Evolutionary conservation across 1,140 invertebrate species (phyloP), one percentile per base, ranked within the genome.

Genomic region (Drosophila baimaii): DNA sequence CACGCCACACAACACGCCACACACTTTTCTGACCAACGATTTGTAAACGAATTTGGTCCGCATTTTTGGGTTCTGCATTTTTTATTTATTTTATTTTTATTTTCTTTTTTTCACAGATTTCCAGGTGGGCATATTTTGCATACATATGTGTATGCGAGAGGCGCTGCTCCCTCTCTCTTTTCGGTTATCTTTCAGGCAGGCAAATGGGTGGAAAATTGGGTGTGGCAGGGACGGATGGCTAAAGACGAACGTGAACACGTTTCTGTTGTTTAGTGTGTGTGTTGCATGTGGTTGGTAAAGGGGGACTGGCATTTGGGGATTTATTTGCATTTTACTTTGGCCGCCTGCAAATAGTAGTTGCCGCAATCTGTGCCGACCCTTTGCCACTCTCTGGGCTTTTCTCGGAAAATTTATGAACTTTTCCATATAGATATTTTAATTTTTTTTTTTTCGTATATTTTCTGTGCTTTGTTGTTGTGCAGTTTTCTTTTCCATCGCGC

Each of bases 281-380:
- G n/a, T n/a, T n/a, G n/a, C n/a, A n/a, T n/a, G n/a, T n/a, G n/a
- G n/a, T n/a, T n/a, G n/a, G n/a, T n/a, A n/a, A n/a, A n/a, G n/a
- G n/a, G n/a, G n/a, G n/a, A n/a, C n/a, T 68, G 81, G 81, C 66
- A 81, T 76, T 88, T 80, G 66, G 83, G 83, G 83, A 88, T 86
- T 86, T 86, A 86, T 86, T 86, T 88, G 83, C 83, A 86, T 86
- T 86, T 85, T 86, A 74, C 68, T 86, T 88, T 83, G 65, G 62
- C 68, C 35, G 47, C 31, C 31, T 56, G 66, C 81, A 81, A 86
- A 79, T 86, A 86, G 82, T 86, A n/a, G n/a, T 86, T 86, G 83
- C 83, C 79, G 76, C 83, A 86, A 86, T 86, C 83, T 86, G 79
- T 88, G 83, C 63, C 81, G 65, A 63, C 27, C 27, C 39, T 15